A percentile compares a stretch with the other conserved stretches of the same genome.
phyloP scores from a whole-genome alignment of 2,888 invertebrate genomes.

The Drosophila phalerata region DNA sequence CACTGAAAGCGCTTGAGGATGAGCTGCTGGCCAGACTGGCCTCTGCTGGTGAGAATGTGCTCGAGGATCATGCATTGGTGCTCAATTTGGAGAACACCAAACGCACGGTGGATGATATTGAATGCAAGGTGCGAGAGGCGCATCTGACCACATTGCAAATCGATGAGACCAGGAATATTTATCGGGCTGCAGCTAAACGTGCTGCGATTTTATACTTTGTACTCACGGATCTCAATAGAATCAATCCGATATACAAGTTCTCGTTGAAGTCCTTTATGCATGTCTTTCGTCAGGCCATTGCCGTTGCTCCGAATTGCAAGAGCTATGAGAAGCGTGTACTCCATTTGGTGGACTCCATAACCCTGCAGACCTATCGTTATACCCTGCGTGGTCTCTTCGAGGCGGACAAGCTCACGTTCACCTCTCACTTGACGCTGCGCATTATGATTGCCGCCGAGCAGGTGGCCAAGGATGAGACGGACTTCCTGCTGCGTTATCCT shows the following conservation, averaged over 20 bases:
- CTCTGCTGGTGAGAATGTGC: slow-evolving; percentile 95
- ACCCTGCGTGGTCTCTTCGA: slow-evolving; percentile 97
- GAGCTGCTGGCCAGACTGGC: slow-evolving; percentile 94
- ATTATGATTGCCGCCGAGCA: slow-evolving; percentile 86
- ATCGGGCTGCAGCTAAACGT: slow-evolving; percentile 93
- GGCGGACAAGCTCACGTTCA: slow-evolving; percentile 95
- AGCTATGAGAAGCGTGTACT: slow-evolving; percentile 90
- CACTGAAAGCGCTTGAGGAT: slow-evolving; percentile 95
- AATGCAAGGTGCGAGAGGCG: slow-evolving; percentile 94
- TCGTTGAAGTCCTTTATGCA: slow-evolving; percentile 97
- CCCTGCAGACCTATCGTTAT: slow-evolving; percentile 94
- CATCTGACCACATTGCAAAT: slow-evolving; percentile 95
- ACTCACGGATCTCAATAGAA: slow-evolving; percentile 95
- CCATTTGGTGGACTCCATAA: slow-evolving; percentile 94
- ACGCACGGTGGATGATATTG: slow-evolving; percentile 96
- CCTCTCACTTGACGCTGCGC: slow-evolving; percentile 94
- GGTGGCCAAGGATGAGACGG: slow-evolving; percentile 92
- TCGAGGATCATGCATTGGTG: slow-evolving; percentile 96
- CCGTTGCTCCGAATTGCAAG: slow-evolving; percentile 89
- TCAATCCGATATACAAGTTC: slow-evolving; percentile 98
- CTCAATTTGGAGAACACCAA: slow-evolving; percentile 97
- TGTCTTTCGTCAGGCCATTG: slow-evolving; percentile 95
- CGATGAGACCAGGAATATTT: slow-evolving; percentile 96
- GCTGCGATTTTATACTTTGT: slow-evolving; percentile 97
- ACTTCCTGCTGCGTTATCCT: slow-evolving; percentile 95